Evolutionary conservation across 2,797 vertebrate genomes (phyloP).

Genomic region (Dicrostonyx torquatus): DNA sequence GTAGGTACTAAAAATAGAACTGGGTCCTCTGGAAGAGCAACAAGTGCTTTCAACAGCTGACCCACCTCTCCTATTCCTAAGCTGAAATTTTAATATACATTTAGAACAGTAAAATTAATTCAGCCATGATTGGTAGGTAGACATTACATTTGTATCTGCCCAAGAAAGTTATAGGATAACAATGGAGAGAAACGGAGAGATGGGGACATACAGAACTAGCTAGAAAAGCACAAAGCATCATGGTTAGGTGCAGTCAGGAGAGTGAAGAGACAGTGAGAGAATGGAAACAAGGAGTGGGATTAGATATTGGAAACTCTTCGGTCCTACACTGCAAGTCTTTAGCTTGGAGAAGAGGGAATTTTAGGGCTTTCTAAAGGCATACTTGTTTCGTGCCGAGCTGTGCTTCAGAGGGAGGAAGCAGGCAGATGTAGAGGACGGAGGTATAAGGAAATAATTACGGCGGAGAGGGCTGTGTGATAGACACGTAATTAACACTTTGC

Average conservation of each 20-base stretch:
- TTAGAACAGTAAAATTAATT: neutral
- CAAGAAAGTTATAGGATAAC: neutral
- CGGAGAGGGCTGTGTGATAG: slow-evolving; percentile 9
- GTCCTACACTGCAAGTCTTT: neutral
- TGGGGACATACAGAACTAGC: neutral
- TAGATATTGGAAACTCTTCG: neutral
- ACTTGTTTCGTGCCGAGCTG: neutral
- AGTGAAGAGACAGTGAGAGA: neutral
- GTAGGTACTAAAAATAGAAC: neutral
- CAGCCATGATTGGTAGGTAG: neutral
- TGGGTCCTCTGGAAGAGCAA: neutral
- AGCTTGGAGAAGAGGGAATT: neutral
- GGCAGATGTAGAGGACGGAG: neutral
- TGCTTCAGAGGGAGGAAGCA: neutral
- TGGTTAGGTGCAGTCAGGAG: neutral
- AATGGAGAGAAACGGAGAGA: neutral
- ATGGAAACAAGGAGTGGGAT: neutral
- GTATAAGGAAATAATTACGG: slow-evolving; percentile 31
- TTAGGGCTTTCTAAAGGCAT: neutral
- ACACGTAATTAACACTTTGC: slow-evolving; percentile 51
- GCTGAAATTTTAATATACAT: neutral
- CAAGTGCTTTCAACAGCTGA: neutral
- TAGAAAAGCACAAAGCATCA: neutral
- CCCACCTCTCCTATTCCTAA: neutral
- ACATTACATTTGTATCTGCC: neutral